Conservation (phyloP, 2,888 invertebrate genomes). For the Catocala nupta region DNA sequence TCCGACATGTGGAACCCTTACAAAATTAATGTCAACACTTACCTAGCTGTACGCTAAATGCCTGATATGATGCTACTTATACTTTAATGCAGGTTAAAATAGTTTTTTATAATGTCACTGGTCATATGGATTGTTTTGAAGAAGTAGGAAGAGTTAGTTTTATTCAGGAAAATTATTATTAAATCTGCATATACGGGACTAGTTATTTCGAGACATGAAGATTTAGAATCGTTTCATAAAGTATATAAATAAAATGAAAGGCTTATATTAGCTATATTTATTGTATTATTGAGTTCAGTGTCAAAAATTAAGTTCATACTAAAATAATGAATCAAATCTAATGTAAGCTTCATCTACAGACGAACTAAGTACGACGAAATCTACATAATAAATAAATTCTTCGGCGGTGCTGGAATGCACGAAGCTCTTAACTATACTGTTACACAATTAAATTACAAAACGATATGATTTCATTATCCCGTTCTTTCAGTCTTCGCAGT, state of each 20-base stretch:
- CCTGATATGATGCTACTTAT: conserved; percentile 81
- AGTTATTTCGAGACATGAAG: conserved; percentile 30
- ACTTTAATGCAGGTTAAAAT: conserved; percentile 65
- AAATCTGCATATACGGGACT: conserved; percentile 5
- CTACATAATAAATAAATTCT: conserved; percentile 61
- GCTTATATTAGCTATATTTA: conserved; percentile 25
- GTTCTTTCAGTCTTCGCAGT: conserved; percentile 85
- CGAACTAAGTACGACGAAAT: conserved; percentile 59
- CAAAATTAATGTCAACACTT: conserved; percentile 85
- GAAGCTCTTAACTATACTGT: conserved; percentile 79
- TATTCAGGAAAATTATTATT: conserved; percentile 37
- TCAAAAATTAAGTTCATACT: conserved; percentile 22
- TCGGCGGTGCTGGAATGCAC: conserved; percentile 72
- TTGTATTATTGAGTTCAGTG: conserved; percentile 13
- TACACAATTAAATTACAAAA: conserved; percentile 84
- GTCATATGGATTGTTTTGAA: conserved; percentile 45
- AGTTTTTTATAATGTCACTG: conserved; percentile 47
- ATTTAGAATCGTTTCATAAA: conserved; percentile 27
- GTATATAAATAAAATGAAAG: conserved; percentile 25
- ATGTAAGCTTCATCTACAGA: conserved; percentile 59
- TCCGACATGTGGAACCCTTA: conserved; percentile 79
- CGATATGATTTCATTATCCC: conserved; percentile 85
- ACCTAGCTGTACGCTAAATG: conserved; percentile 77
- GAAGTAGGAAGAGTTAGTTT: conserved; percentile 36
- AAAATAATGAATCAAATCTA: conserved; percentile 48